Base-by-base conservation (phyloP, 2,113 vertebrate genomes). In the Neopipo cinnamomea region DNA sequence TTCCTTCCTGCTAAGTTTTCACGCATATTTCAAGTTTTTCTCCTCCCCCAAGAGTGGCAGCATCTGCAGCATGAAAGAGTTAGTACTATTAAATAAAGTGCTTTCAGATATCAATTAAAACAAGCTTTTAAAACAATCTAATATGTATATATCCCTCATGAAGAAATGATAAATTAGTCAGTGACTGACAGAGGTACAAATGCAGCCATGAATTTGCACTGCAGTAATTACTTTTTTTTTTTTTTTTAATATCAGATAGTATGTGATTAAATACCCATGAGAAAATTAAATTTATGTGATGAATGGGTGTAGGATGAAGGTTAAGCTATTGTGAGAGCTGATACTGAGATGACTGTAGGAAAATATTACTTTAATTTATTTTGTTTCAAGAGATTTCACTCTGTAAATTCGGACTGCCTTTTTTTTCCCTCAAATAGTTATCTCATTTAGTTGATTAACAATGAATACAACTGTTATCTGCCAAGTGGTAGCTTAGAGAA, bases 281-380 rank as follows among this genome's bases (percentile, higher is more conserved):
- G 98, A 98, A 98, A 99, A 99, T 99, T 98, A 98, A 98, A 99
- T 99, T 98, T 98, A 97, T 80, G 97, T 99, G 99, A 99, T 99
- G 98, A 98, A 99, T 99, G 98, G 97, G 82, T 94, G 81, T 92
- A 94, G 97, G 97, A 98, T 98, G 98, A 98, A 98, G 98, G 98
- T 99, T 98, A 98, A 98, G 97, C 98, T 97, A 96, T 98, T 98
- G 98, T 97, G 98, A 98, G 98, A 98, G 97, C 98, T 98, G 98
- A 98, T 98, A 98, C 98, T 95, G 97, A 95, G 98, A 98, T 98
- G 98, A 98, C 96, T 98, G 97, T 97, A 97, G 97, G 98, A 93
- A 98, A 98, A 98, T 98, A 98, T 98, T 98, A 96, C 97, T 98
- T 97, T 95, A 98, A 98, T 98, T 98, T 98, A 98, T 98, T 98